phyloP scores from a whole-genome alignment of 2,888 invertebrate genomes.

The Chymomyza caudatula region DNA sequence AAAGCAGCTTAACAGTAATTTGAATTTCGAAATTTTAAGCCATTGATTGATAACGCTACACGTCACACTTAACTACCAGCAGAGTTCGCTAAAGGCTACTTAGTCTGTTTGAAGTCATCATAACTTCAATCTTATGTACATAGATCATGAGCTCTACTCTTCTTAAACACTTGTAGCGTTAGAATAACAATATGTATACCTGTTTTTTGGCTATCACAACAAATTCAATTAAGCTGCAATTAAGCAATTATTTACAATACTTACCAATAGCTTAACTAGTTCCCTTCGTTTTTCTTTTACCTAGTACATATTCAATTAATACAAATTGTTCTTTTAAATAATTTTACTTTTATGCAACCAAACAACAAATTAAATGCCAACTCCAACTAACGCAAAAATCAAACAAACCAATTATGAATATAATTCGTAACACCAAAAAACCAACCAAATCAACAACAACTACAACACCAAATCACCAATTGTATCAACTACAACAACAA shows the following conservation, averaged over 20 bases:
- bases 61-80: neutral
- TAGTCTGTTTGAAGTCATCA: neutral
- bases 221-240: neutral
- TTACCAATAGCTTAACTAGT: constrained; percentile 6
- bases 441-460: constrained; percentile 38
- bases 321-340: constrained; percentile 9
- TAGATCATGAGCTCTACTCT: neutral
- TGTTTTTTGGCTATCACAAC: neutral
- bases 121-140: neutral
- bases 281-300: constrained; percentile 28
- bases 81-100: neutral
- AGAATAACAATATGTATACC: neutral
- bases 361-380: constrained; percentile 17
- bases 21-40: neutral
- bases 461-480: constrained; percentile 30
- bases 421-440: constrained; percentile 32
- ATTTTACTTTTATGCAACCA: constrained; percentile 46
- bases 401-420: constrained; percentile 18
- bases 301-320: constrained; percentile 9
- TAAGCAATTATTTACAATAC: neutral
- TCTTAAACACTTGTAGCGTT: neutral
- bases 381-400: constrained; percentile 35
- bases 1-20: neutral
- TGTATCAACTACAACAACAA: constrained; percentile 33
- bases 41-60: neutral